Percentiles rank a stretch among this genome's conserved stretches.
Conservation (phyloP, 2,113 vertebrate species). For the Tragelaphus strepsiceros region DNA sequence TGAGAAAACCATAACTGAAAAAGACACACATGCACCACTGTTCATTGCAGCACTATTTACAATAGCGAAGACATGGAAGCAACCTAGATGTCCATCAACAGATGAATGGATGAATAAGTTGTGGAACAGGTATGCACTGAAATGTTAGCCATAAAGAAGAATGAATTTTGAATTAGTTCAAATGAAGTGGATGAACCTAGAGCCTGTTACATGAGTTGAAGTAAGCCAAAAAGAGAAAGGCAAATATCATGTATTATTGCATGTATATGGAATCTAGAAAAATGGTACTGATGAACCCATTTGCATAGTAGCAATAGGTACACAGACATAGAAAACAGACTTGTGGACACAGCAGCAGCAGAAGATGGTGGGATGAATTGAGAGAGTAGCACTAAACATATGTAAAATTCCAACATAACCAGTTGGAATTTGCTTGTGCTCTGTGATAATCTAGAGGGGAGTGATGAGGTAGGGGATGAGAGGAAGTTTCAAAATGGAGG, state of each 20-base stretch:
- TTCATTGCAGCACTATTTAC: background rate
- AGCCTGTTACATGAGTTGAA: background rate
- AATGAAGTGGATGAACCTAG: background rate
- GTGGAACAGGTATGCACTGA: background rate
- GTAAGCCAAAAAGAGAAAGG: background rate
- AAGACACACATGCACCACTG: background rate
- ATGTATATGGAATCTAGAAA: background rate
- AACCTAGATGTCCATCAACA: background rate
- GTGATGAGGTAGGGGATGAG: background rate
- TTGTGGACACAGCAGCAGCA: background rate
- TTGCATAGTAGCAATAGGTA: background rate
- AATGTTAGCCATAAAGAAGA: background rate
- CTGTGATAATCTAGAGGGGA: background rate
- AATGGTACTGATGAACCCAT: background rate
- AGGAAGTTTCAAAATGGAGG: background rate
- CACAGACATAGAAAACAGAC: background rate
- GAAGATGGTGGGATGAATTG: background rate
- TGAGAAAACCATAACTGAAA: background rate
- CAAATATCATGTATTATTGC: background rate
- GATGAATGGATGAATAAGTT: background rate
- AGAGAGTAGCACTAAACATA: background rate
- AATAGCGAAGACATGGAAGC: background rate
- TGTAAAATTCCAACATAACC: background rate
- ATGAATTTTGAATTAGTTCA: background rate
- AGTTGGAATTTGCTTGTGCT: background rate